Evolutionary conservation across 2,113 vertebrate genomes (phyloP), one percentile per base, ranked within the genome.

Genomic region (Nerophis lumbriciformis): DNA sequence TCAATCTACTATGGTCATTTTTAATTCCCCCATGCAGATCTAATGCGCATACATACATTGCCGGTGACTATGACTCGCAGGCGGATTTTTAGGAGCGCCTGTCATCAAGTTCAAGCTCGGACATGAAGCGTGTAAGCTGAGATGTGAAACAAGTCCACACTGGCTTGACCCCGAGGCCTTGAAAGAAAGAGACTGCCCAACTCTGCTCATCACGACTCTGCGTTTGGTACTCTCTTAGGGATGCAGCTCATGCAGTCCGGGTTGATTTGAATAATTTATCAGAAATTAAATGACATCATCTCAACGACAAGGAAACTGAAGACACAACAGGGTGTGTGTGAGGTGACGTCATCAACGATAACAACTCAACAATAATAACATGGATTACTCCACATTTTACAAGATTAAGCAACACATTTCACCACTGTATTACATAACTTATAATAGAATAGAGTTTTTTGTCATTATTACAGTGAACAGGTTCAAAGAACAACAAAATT

Each of bases 141-240:
- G 28, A 39, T 51, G 66, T 72, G 61, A 66, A 60, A 76, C 84
- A 87, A 70, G 85, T 61, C 71, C 42, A 35, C 15, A 80, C 81
- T 61, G 65, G 85, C 60, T 61, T 59, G 50, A 59, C 57, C 8
- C 28, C 49, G 72, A 76, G 61, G 71, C n/a, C 61, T 56, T 35
- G 7, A 36, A 8, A 8, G 38, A 59, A 35, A 16, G 16, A 53
- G 53, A 68, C 52, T 63, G 37, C 55, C 52, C 37, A 51, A 49
- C 52, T 65, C 10, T 15, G 19, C 12, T 21, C 51, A 42, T 63
- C 59, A 57, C 59, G 55, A 56, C 52, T 55, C 19, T 47, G 44
- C 51, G 9, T 59, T 36, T 21, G 13, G 21, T 36, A n/a, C 21
- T 4, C 65, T 54, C 65, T 71, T 2, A 70, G 62, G 51, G 19